Base-by-base conservation (phyloP, 1,140 invertebrate genomes). In the Helicoverpa zea region DNA sequence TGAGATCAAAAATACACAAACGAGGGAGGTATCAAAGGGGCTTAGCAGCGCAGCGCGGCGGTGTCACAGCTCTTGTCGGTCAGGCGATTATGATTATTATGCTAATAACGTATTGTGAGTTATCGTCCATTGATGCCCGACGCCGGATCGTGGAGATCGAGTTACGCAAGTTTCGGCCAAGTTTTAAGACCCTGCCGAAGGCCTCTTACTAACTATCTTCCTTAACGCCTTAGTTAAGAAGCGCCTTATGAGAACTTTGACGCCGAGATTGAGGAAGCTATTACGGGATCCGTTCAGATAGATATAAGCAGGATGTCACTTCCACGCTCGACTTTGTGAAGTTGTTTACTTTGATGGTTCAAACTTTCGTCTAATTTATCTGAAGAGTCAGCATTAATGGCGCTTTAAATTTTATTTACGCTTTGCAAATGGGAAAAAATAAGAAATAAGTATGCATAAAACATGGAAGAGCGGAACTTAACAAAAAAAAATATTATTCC, bases 181-280 rank as follows among this genome's bases (percentile, higher is more conserved):
- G 92, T 95, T 93, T 91, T 93, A 94, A 94, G 92, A 94, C 92
- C 92, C 90, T 87, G 89, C 90, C 90, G 90, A 94, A 94, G 93
- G 91, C 92, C 92, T 92, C 93, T 93, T 88, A 92, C 91, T 91
- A 93, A 94, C 92, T 94, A 94, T 94, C 91, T 93, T 94, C 92
- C 92, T 94, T 94, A 93, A 94, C 91, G 92, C 91, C 91, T 93
- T 94, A 94, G 91, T 93, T 93, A 94, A 94, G 91, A 91, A 94
- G 89, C 91, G 91, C 86, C 92, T 93, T 94, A 94, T 92, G 92
- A 93, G 92, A 94, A 94, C 91, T 93, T 94, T 92, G 93, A 94
- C 91, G 91, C 87, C 79, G 90, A 94, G 92, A 93, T 93, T 92
- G 91, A 94, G 92, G 92, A 93, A 94, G 93, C 93, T 92, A 94